A percentile compares a stretch with the other conserved stretches of the same genome.
These are phyloP conservation scores for Falco rusticolus DNA, from an alignment of 2,797 vertebrate genomes.

Conservation along the genomic window DNA sequence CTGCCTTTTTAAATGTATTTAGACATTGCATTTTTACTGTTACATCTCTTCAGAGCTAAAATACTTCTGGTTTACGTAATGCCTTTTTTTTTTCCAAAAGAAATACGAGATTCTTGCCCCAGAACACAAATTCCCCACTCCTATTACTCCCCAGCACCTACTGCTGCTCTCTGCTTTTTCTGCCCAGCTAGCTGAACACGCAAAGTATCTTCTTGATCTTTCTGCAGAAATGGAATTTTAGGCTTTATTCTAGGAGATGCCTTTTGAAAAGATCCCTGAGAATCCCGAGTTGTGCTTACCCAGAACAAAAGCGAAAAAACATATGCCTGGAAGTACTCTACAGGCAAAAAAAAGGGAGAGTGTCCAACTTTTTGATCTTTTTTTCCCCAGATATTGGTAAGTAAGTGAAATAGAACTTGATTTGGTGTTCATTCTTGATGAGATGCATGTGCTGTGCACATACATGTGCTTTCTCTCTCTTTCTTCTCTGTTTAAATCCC, in stretches of 20 bases:
- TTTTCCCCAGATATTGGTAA: background rate
- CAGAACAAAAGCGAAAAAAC: background rate
- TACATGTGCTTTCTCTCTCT: constrained; percentile 28
- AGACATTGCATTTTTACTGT: background rate
- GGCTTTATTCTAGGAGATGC: background rate
- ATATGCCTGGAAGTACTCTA: background rate
- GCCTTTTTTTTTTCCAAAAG: background rate
- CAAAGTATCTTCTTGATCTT: background rate
- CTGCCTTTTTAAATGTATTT: background rate
- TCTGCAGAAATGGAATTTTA: background rate
- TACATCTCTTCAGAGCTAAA: background rate
- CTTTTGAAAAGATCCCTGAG: background rate
- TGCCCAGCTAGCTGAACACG: background rate
- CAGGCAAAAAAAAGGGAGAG: background rate
- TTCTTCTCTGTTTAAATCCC: constrained; percentile 36
- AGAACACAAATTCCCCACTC: background rate
- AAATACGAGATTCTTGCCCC: background rate
- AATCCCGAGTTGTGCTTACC: background rate
- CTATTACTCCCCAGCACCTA: background rate
- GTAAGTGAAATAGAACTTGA: background rate
- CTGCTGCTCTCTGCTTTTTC: background rate
- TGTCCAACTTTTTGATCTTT: background rate
- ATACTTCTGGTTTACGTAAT: background rate
- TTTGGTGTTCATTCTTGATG: constrained; percentile 23
- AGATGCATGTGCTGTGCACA: background rate